Percentiles rank a stretch among this genome's conserved stretches.
These are phyloP conservation scores for Drosophila cardini DNA, from an alignment of 1,140 invertebrate genomes.

Conservation along the genomic window DNA sequence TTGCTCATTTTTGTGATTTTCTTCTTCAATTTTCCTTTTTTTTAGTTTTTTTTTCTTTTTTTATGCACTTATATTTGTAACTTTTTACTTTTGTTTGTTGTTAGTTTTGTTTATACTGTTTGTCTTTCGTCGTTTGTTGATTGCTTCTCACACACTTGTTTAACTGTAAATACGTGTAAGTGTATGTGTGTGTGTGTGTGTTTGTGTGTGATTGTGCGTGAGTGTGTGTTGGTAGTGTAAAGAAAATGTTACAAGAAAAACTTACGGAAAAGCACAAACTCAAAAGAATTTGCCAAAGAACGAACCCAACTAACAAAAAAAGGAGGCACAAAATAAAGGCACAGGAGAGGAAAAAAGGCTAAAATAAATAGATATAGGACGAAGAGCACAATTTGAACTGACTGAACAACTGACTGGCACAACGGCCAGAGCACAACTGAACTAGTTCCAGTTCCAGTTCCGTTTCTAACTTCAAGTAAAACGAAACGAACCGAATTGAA, in stretches of 20 bases:
- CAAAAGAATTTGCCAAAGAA: slow-evolving; percentile 66
- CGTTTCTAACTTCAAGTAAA: not conserved
- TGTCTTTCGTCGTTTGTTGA: slow-evolving; percentile 41
- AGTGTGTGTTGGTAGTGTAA: not conserved
- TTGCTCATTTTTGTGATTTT: slow-evolving; percentile 26
- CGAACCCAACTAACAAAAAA: slow-evolving; percentile 7
- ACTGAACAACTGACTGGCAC: slow-evolving; percentile 8
- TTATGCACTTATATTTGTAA: slow-evolving; percentile 37
- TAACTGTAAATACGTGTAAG: slow-evolving; percentile 48
- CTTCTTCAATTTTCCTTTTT: slow-evolving; percentile 24
- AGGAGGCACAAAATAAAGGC: slow-evolving; percentile 6
- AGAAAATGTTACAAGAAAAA: slow-evolving; percentile 16
- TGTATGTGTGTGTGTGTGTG: not conserved
- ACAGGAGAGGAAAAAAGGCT: slow-evolving; percentile 6
- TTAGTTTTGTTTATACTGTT: slow-evolving; percentile 44
- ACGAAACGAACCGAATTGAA: slow-evolving; percentile 15
- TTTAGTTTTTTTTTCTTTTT: slow-evolving; percentile 18
- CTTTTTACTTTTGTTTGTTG: slow-evolving; percentile 17
- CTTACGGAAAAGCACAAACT: slow-evolving; percentile 39
- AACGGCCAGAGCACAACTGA: slow-evolving; percentile 8
- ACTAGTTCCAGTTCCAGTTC: slow-evolving; percentile 39
- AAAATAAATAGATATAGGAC: not conserved
- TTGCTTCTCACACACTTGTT: slow-evolving; percentile 64
- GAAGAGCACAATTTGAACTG: slow-evolving; percentile 3
- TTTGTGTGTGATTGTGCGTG: too few relatives aligned